Base-by-base conservation (phyloP, 2,888 invertebrate species). In the Nymphalis c-album region DNA sequence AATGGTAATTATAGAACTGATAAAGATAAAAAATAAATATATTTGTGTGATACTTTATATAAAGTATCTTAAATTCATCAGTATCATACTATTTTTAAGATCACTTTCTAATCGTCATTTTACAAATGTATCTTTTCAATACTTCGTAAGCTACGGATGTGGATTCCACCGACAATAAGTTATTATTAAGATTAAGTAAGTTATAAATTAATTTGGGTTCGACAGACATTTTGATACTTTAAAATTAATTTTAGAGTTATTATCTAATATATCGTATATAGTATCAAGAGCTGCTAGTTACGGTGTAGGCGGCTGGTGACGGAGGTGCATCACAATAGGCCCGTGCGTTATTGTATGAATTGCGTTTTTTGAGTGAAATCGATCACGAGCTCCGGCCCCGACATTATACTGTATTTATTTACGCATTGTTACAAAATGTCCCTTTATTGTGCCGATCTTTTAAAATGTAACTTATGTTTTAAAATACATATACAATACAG, bases 281-380 rank as follows among this genome's bases (percentile, higher is more conserved):
- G 83, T 85, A 87, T 84, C 87, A 88, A 88, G 77, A 82, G 13
- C 22, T 64, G 55, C 16, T 64, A 45, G 60, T 67, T 77, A 75
- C 71, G 64, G 73, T 75, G 76, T 77, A 76, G 77, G 77, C 78
- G 81, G 81, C 80, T 81, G 82, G 84, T 81, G 84, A 84, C 80
- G 84, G 83, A 83, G 85, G 81, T 80, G 85, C 80, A 84, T 86
- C 85, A 88, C 90, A 88, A 87, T 85, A 79, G 79, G 77, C 83
- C 82, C 82, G 82, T 85, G 87, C 85, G 82, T 88, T 87, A 85
- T 90, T 85, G 83, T 88, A 86, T 86, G 88, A 85, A 87, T 89
- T 86, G 87, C 85, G 79, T 90, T 90, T 91, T 90, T 90, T 88
- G 81, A 84, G 81, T 84, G 90, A 89, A 90, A 90, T 89, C 86